Evolutionary conservation across 2,888 invertebrate genomes (phyloP).

Genomic region (Lasioglossum figueresi): DNA sequence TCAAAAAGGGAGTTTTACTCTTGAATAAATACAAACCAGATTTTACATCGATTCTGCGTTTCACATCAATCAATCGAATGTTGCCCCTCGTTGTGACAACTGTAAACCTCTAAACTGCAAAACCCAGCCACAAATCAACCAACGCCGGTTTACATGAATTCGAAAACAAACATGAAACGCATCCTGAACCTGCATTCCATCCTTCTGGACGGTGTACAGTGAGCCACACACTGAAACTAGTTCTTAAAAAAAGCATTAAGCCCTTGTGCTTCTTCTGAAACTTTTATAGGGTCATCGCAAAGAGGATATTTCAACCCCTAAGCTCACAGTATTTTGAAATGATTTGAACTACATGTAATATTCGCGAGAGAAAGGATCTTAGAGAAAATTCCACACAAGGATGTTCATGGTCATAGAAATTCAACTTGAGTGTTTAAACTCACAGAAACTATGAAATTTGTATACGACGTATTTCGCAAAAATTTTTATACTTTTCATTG

Average conservation of each 20-base stretch:
- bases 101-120: neutral
- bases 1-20: neutral
- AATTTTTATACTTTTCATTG: no score
- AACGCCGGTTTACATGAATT: neutral
- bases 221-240: neutral
- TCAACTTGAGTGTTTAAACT: no score
- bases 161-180: neutral
- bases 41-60: neutral
- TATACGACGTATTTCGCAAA: no score
- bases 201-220: neutral
- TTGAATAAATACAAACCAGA: neutral
- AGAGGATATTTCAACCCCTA: neutral
- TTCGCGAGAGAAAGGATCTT: no score
- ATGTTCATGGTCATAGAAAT: no score
- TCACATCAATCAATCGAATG: neutral
- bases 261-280: neutral
- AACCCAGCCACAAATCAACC: conserved; percentile 3
- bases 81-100: neutral
- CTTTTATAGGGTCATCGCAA: neutral
- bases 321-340: neutral
- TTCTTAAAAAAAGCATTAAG: neutral
- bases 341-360: neutral
- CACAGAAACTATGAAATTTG: no score
- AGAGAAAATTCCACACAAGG: no score
- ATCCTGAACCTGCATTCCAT: neutral